These are phyloP conservation scores for Mechanitis mazaeus DNA, from an alignment of 2,888 invertebrate species.

Conservation along the genomic window DNA sequence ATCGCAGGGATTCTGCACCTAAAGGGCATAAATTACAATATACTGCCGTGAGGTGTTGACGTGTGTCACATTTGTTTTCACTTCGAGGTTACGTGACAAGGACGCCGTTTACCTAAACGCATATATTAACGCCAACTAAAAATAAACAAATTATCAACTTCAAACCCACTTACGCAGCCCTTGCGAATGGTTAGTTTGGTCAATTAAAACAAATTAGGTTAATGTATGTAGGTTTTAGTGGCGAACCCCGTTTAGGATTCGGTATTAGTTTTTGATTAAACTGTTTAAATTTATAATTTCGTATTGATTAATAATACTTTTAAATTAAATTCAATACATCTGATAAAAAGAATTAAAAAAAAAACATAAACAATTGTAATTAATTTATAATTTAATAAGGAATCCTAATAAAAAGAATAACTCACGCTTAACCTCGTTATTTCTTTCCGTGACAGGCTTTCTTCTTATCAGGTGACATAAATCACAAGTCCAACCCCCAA, in stretches of 20 bases:
- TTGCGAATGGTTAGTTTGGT: conserved; percentile 69
- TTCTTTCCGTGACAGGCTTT: conserved; percentile 57
- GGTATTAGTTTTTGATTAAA: conserved; percentile 17
- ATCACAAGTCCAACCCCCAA: conserved; percentile 75
- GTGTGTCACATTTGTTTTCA: conserved; percentile 41
- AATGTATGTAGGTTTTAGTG: conserved; percentile 68
- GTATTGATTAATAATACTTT: too few relatives aligned
- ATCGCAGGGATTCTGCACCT: too few relatives aligned
- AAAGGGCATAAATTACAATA: conserved; percentile 11
- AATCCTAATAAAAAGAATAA: conserved; percentile 9
- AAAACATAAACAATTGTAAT: too few relatives aligned
- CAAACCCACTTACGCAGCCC: conserved; percentile 51
- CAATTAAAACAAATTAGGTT: conserved; percentile 76
- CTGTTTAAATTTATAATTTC: conserved; percentile 6
- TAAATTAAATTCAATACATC: too few relatives aligned
- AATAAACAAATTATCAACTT: conserved; percentile 36
- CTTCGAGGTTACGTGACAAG: conserved; percentile 53
- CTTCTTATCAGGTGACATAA: conserved; percentile 70
- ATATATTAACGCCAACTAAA: conserved; percentile 58
- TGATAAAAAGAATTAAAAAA: too few relatives aligned
- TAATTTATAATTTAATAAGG: conserved; percentile 2
- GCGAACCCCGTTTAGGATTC: conserved; percentile 41
- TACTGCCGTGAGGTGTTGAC: conserved; percentile 46
- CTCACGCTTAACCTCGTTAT: conserved; percentile 21
- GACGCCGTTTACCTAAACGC: conserved; percentile 34